Conservation (phyloP, 2,113 vertebrate species). For the Solea solea region DNA sequence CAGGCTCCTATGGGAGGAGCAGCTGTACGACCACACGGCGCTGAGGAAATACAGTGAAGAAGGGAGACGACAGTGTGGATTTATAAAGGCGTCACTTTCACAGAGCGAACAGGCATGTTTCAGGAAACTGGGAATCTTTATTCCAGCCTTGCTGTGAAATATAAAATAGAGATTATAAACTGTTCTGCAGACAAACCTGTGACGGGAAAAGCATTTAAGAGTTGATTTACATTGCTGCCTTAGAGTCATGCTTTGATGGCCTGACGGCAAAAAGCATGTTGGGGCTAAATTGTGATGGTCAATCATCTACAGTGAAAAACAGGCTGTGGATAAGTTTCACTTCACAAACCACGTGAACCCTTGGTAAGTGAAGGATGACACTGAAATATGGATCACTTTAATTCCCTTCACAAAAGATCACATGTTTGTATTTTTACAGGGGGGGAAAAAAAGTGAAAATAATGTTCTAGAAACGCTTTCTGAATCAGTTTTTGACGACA, state of each 20-base stretch:
- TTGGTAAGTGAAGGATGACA: slow-evolving; percentile 1
- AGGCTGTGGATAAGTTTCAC: slow-evolving; percentile 29
- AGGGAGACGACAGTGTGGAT: not conserved
- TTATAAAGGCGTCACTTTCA: not conserved
- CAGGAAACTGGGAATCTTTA: not conserved
- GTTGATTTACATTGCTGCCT: too few species aligned
- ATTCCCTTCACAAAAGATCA: not conserved
- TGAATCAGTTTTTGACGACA: too few species aligned
- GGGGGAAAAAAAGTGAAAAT: too few species aligned
- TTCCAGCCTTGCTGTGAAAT: not conserved
- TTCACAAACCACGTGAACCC: slow-evolving; percentile 13
- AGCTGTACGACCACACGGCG: slow-evolving; percentile 15
- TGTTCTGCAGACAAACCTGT: slow-evolving; percentile 10
- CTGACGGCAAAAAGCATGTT: slow-evolving; percentile 24
- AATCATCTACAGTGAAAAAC: slow-evolving; percentile 43
- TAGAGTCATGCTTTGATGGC: slow-evolving; percentile 24
- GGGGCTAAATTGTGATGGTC: slow-evolving; percentile 31
- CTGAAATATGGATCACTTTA: not conserved
- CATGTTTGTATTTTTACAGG: not conserved
- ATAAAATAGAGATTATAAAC: not conserved
- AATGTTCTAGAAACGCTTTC: too few species aligned
- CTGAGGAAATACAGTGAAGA: slow-evolving; percentile 6
- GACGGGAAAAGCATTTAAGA: slow-evolving; percentile 4
- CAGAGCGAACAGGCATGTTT: too few species aligned
- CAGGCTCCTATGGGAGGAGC: slow-evolving; percentile 19